Evolutionary conservation across 2,797 vertebrate species (phyloP), one percentile per base, ranked within the genome.

Genomic region (Merluccius polli): DNA sequence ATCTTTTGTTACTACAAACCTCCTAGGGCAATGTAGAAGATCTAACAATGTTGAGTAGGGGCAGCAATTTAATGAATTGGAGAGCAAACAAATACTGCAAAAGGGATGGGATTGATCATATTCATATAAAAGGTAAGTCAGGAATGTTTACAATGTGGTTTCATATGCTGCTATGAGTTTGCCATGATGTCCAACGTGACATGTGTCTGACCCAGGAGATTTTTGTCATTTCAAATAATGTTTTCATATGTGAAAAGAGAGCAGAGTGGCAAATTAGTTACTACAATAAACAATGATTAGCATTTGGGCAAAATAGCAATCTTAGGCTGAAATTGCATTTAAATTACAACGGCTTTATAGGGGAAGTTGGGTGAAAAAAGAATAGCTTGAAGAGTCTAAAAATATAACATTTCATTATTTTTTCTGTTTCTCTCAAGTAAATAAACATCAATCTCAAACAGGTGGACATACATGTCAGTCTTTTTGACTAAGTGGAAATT

Each of bases 271-370:
- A 89, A 85, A 86, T 78, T 79, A 78, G 79, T 85, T 78, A n/a
- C 16, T 81, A 78, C 78, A 79, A 80, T 81, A 87, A 87, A 81
- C 73, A 85, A 85, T 85, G 90, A 92, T 92, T 90, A 89, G 86
- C 87, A 87, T 92, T 91, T 85, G 87, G 85, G 86, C 85, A 90
- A 84, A 86, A 89, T 86, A 86, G 89, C 89, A 92, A 93, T 93
- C 90, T 91, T 86, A 89, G 84, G 77, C 84, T 88, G 87, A 93
- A 93, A 94, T 94, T 94, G 91, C 90, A 87, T 73, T 85, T 84
- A 91, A 92, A 92, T 92, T 88, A 91, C 87, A 86, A 85, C 89
- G 79, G 85, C 85, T 91, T 89, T 87, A 83, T 88, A 88, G 82
- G 82, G 82, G 88, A 65, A 27, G 59, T 65, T 27, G 59, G 88